phyloP scores from a whole-genome alignment of 2,113 vertebrate species.

The Climacteris rufus region DNA sequence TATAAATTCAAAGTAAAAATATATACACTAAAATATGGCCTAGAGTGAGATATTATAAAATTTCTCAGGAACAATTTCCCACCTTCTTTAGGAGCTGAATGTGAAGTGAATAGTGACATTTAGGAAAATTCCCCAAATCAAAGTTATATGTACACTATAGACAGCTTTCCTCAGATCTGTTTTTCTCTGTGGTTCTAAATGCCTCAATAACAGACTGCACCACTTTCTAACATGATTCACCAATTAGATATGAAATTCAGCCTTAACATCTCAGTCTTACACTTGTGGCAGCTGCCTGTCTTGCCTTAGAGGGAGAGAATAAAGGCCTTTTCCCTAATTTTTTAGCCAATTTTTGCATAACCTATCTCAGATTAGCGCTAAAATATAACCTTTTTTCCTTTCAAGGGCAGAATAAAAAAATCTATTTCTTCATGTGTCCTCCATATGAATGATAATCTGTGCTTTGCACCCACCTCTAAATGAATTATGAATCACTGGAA shows the following conservation, averaged over 20 bases:
- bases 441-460: background rate
- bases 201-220: background rate
- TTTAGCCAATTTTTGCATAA: background rate
- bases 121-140: background rate
- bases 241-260: background rate
- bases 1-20: background rate
- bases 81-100: background rate
- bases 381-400: background rate
- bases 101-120: background rate
- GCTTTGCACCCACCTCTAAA: background rate
- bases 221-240: background rate
- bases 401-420: background rate
- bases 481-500: background rate
- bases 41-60: background rate
- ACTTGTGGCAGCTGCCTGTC: background rate
- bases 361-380: background rate
- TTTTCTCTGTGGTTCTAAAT: background rate
- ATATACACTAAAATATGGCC: background rate
- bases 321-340: background rate
- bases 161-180: background rate
- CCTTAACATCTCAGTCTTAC: background rate
- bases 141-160: background rate
- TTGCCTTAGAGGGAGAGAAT: background rate
- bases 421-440: background rate
- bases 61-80: background rate